These are phyloP conservation scores for Alaudala cheleensis DNA, from an alignment of 2,113 vertebrate genomes.

Conservation along the genomic window DNA sequence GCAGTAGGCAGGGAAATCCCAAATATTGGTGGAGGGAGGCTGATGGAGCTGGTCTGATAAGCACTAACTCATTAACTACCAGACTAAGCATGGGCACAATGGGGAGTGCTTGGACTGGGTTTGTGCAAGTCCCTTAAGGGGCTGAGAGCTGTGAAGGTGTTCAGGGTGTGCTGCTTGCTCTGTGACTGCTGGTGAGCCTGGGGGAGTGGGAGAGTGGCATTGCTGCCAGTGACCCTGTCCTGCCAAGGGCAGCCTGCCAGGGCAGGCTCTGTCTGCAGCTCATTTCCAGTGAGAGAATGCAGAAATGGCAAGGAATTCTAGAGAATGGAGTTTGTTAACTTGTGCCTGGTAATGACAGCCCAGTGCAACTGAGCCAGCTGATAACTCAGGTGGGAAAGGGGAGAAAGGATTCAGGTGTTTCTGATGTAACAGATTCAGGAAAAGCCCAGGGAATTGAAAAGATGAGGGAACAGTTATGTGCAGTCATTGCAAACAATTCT, in stretches of 20 bases:
- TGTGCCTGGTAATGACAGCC: neutral
- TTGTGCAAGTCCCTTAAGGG: neutral
- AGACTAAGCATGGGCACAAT: neutral
- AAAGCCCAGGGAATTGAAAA: neutral
- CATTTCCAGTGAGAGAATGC: neutral
- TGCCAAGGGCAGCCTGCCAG: neutral
- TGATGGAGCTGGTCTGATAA: neutral
- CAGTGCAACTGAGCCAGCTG: neutral
- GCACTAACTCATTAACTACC: neutral
- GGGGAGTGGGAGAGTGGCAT: neutral
- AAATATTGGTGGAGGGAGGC: neutral
- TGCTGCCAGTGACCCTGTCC: neutral
- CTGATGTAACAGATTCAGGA: neutral
- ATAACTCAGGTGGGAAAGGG: neutral
- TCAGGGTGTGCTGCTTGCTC: neutral
- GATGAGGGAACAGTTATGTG: neutral
- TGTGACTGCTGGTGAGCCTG: neutral
- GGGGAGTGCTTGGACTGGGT: neutral
- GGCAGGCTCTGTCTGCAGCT: constrained; percentile 15
- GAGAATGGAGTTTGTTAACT: neutral
- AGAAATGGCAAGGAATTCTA: neutral
- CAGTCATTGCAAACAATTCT: neutral
- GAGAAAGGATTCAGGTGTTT: neutral
- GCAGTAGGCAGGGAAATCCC: neutral
- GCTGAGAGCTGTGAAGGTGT: neutral